Evolutionary conservation across 2,888 invertebrate species (phyloP).

Genomic region (Syritta pipiens): DNA sequence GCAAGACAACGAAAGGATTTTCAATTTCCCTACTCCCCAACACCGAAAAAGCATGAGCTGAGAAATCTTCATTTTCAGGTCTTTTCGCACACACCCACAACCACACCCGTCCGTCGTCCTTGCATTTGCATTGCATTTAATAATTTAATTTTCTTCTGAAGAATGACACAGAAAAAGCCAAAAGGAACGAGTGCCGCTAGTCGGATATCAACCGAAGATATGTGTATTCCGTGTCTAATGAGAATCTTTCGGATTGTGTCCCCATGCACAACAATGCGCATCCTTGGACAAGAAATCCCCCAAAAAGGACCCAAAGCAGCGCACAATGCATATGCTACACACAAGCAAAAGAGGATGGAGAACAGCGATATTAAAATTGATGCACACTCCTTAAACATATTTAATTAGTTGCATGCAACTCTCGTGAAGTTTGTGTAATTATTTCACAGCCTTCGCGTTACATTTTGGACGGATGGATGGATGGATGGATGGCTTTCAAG

Average conservation of each 20-base stretch:
- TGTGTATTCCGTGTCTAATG: neutral
- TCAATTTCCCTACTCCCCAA: neutral
- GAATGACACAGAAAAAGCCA: neutral
- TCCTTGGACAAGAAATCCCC: slow-evolving; percentile 2
- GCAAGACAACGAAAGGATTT: neutral
- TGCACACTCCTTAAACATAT: neutral
- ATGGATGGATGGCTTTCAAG: neutral
- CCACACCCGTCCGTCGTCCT: neutral
- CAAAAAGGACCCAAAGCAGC: neutral
- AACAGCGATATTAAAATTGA: neutral
- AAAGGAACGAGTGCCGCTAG: neutral
- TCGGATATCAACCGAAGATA: neutral
- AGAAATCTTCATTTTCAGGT: neutral
- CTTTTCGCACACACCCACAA: neutral
- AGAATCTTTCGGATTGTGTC: neutral
- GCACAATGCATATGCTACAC: neutral
- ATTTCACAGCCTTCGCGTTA: neutral
- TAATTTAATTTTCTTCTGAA: neutral
- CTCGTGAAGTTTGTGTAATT: slow-evolving; percentile 3
- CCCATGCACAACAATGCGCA: neutral
- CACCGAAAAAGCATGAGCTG: neutral
- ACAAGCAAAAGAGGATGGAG: neutral
- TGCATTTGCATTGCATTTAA: slow-evolving; percentile 4
- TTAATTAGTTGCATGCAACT: neutral
- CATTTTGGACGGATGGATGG: neutral